These are phyloP conservation scores for Amiota communis DNA, from an alignment of 2,888 invertebrate genomes.

Conservation along the genomic window DNA sequence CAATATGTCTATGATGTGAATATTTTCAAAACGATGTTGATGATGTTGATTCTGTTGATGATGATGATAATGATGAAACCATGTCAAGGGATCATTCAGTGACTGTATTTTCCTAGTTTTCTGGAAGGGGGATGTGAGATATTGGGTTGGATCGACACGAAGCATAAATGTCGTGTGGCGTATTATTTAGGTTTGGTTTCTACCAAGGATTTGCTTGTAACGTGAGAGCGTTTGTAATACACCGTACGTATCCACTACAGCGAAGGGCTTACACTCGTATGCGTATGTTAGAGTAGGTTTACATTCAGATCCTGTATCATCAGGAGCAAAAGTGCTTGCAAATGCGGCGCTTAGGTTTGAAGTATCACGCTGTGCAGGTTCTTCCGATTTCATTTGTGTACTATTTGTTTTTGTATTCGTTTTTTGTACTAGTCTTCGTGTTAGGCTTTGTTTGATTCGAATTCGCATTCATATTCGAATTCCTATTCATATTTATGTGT, in stretches of 20 bases:
- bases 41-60: not conserved
- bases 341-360: slow-evolving; percentile 39
- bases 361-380: slow-evolving; percentile 57
- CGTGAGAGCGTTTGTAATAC: slow-evolving; percentile 62
- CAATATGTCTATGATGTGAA: not conserved
- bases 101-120: not conserved
- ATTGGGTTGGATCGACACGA: not conserved
- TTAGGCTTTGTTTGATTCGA: not conserved
- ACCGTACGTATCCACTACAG: not conserved
- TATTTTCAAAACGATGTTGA: too few species aligned
- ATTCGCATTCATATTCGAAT: too few species aligned
- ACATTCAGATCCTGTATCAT: too few species aligned
- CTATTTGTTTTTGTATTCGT: slow-evolving; percentile 22
- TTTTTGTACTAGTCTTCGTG: not conserved
- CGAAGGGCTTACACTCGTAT: not conserved
- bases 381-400: slow-evolving; percentile 62
- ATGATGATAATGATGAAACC: not conserved
- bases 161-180: slow-evolving; percentile 23
- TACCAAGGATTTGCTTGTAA: slow-evolving; percentile 50
- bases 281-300: not conserved
- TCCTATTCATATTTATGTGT: not conserved
- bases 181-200: slow-evolving; percentile 10
- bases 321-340: not conserved
- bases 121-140: not conserved
- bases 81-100: not conserved